These are phyloP conservation scores for Aix galericulata DNA, from an alignment of 2,113 vertebrate genomes.

Conservation along the genomic window DNA sequence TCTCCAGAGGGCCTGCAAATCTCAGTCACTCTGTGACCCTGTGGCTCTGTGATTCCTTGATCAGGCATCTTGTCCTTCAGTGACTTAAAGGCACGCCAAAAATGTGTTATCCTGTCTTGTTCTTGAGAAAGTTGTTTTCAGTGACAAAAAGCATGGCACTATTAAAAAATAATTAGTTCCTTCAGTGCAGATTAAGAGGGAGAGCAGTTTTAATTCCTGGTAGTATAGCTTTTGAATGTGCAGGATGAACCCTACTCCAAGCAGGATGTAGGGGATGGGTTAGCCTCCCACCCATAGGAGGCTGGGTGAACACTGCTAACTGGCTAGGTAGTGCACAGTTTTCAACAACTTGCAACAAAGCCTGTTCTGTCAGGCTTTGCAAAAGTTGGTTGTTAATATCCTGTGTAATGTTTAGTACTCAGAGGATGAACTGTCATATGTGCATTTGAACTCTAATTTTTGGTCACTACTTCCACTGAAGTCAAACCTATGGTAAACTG, in stretches of 20 bases:
- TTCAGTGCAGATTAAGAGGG: neutral
- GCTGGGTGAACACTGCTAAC: neutral
- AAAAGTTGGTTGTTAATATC: neutral
- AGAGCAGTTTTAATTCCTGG: neutral
- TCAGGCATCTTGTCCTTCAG: neutral
- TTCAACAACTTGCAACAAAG: neutral
- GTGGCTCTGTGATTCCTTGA: neutral
- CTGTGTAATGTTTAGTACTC: neutral
- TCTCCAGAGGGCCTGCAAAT: neutral
- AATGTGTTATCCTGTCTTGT: neutral
- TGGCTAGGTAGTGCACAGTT: neutral
- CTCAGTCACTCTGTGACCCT: neutral
- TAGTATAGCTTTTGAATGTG: neutral
- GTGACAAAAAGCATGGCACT: neutral
- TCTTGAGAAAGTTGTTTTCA: neutral
- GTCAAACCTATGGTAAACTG: neutral
- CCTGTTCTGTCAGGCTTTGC: neutral
- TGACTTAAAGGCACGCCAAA: neutral
- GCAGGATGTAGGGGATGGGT: neutral
- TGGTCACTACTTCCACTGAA: neutral
- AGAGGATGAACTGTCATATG: neutral
- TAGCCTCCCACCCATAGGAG: neutral
- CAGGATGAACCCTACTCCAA: neutral
- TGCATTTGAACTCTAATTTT: neutral
- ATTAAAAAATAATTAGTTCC: neutral